Conservation (phyloP, 64 coral and sea anemone species). For the Cladopsammia gracilis region DNA sequence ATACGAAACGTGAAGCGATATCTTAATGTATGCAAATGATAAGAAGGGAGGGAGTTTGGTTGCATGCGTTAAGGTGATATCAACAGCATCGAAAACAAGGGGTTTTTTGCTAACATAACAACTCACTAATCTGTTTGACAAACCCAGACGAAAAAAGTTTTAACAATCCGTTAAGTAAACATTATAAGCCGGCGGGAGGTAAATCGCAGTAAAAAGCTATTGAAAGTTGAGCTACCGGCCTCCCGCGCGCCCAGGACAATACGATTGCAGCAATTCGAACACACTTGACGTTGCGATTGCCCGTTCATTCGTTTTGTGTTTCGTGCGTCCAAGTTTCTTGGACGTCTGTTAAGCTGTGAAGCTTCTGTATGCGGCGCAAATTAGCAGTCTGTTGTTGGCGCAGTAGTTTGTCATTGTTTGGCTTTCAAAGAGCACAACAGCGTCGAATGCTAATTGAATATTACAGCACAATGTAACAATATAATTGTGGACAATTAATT, state of each 20-base stretch:
- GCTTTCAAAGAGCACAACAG: slow-evolving; percentile 66
- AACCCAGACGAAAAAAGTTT: slow-evolving; percentile 25
- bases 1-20: background rate
- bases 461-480: slow-evolving; percentile 97
- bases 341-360: slow-evolving; percentile 53
- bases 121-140: background rate
- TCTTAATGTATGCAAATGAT: slow-evolving; percentile 31
- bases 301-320: background rate
- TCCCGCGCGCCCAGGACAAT: slow-evolving; percentile 4
- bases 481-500: slow-evolving; percentile 97
- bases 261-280: slow-evolving; percentile 11
- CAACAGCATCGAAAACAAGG: background rate
- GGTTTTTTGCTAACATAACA: background rate
- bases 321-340: slow-evolving; percentile 2
- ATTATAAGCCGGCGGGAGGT: slow-evolving; percentile 31
- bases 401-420: slow-evolving; percentile 55
- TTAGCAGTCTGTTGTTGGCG: slow-evolving; percentile 45
- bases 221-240: slow-evolving; percentile 9
- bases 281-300: background rate
- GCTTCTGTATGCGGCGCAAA: slow-evolving; percentile 22
- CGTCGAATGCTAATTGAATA: slow-evolving; percentile 87
- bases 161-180: slow-evolving; percentile 59
- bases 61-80: background rate
- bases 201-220: slow-evolving; percentile 1
- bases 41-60: background rate